Percentiles rank a stretch among this genome's conserved stretches.
These are phyloP conservation scores for Rugalucina vietnamica DNA, from an alignment of 2,888 invertebrate genomes.

Conservation along the genomic window DNA sequence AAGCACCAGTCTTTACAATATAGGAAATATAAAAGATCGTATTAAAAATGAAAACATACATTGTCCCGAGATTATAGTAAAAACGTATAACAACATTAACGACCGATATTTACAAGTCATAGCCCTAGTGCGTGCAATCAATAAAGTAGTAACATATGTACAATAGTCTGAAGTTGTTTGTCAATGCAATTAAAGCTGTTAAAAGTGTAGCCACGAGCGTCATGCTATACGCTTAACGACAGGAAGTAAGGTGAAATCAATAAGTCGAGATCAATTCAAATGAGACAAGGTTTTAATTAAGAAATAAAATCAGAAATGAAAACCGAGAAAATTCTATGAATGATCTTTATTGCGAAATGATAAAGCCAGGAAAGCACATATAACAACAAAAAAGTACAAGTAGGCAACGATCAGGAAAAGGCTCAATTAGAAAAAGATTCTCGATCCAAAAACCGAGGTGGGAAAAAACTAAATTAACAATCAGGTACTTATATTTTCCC, in stretches of 20 bases:
- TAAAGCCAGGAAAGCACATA: no score
- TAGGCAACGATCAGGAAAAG: no score
- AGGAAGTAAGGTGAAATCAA: neutral
- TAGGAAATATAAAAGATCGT: no score
- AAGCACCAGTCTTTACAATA: no score
- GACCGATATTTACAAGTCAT: neutral
- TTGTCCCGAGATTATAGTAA: neutral
- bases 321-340: no score
- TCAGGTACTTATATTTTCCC: no score
- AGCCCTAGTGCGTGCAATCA: neutral
- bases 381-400: no score
- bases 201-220: neutral
- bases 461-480: no score
- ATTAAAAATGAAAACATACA: no score
- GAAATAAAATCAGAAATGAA: neutral
- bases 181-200: neutral
- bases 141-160: neutral
- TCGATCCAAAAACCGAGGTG: no score
- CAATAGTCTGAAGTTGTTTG: neutral
- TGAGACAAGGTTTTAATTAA: neutral
- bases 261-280: neutral
- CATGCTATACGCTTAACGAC: neutral
- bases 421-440: no score
- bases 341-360: no score
- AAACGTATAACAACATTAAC: neutral